Evolutionary conservation across 2,797 vertebrate species (phyloP).

Genomic region (Limnodromus scolopaceus): DNA sequence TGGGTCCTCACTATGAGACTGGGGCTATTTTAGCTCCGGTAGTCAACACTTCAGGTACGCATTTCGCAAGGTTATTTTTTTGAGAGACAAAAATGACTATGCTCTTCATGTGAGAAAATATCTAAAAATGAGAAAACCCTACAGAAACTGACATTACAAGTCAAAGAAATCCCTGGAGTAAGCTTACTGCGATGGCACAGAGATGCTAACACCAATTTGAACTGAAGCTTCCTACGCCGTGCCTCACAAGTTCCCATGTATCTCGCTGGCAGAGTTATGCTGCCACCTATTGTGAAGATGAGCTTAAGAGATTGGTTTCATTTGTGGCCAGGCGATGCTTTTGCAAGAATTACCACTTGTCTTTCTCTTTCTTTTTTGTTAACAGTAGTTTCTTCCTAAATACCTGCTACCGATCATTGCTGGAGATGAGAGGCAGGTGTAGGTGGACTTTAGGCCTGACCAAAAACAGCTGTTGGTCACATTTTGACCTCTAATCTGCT

Average conservation of each 20-base stretch:
- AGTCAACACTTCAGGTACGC: neutral
- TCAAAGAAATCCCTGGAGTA: neutral
- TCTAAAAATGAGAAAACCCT: neutral
- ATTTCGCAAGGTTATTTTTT: neutral
- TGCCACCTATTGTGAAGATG: constrained; percentile 46
- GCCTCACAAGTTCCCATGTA: accelerated
- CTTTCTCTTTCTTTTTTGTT: neutral
- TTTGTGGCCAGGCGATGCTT: neutral
- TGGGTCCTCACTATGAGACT: neutral
- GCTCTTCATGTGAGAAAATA: neutral
- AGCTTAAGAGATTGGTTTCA: neutral
- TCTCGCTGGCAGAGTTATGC: neutral
- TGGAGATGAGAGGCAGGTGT: neutral
- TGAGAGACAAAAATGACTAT: neutral
- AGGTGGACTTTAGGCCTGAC: neutral
- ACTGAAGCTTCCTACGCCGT: accelerated
- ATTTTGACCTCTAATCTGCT: neutral
- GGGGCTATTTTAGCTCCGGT: neutral
- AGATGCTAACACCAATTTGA: neutral
- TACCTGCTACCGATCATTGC: neutral
- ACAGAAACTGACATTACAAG: neutral
- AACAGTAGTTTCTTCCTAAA: neutral
- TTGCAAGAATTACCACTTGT: neutral
- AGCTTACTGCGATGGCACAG: neutral
- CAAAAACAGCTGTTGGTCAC: neutral